A percentile compares a stretch with the other conserved stretches of the same genome.
phyloP scores from a whole-genome alignment of 1,140 invertebrate genomes.

The Chironomus tepperi region DNA sequence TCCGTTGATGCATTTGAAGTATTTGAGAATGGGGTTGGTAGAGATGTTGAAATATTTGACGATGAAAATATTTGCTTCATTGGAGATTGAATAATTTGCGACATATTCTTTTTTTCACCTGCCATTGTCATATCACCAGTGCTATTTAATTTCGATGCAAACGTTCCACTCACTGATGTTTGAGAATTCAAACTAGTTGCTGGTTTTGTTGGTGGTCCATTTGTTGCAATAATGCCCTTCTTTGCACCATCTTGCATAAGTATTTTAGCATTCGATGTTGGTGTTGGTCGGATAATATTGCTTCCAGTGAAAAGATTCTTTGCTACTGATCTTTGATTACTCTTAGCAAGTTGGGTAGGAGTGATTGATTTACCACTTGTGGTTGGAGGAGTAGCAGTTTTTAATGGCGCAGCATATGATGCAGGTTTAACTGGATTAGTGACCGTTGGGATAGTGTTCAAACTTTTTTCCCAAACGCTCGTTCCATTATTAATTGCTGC shows the following conservation, averaged over 20 bases:
- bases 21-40: not conserved
- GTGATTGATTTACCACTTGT: conserved; percentile 26
- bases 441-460: not conserved
- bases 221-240: not conserved
- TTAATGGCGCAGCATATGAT: conserved; percentile 29
- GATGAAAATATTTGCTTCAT: conserved; percentile 24
- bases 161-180: not conserved
- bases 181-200: not conserved
- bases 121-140: not conserved
- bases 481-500: not conserved
- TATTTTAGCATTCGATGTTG: conserved; percentile 15
- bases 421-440: conserved; percentile 16
- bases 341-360: conserved; percentile 29
- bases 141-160: not conserved
- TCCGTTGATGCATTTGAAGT: not conserved
- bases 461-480: not conserved
- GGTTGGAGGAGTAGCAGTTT: conserved; percentile 28
- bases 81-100: not conserved
- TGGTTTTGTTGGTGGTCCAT: not conserved
- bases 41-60: conserved; percentile 19
- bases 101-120: not conserved
- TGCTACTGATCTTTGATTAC: conserved; percentile 35
- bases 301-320: conserved; percentile 29
- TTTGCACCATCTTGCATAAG: not conserved
- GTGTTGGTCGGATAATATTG: not conserved